Percentiles rank a stretch among this genome's conserved stretches.
Conservation (phyloP, 1,140 invertebrate species). For the Lithobius niger region DNA sequence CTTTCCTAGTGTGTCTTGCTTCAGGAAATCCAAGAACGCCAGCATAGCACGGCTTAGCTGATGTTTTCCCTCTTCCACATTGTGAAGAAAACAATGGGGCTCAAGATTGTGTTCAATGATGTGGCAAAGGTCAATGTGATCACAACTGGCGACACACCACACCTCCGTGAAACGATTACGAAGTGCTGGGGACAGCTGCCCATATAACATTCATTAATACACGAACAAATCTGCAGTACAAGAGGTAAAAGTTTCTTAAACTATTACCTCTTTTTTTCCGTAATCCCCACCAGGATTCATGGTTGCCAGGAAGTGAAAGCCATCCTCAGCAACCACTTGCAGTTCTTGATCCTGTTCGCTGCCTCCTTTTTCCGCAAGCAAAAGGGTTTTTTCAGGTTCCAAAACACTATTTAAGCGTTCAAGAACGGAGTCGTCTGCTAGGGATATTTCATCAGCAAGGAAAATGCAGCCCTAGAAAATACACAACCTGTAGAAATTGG, state of each 20-base stretch:
- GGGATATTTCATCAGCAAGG: conserved; percentile 95
- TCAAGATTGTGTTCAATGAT: conserved; percentile 72
- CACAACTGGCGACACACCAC: conserved; percentile 72
- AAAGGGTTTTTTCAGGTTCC: conserved; percentile 80
- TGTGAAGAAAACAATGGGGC: background rate
- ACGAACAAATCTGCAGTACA: no score
- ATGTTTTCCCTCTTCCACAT: background rate
- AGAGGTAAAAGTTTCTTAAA: background rate
- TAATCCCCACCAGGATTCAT: conserved; percentile 99
- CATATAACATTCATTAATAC: conserved; percentile 9
- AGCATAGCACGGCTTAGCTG: background rate
- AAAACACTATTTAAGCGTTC: conserved; percentile 89
- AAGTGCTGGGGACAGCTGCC: conserved; percentile 81
- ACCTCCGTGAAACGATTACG: conserved; percentile 98
- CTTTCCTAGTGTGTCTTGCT: background rate
- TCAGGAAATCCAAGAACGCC: background rate
- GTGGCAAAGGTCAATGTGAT: conserved; percentile 51
- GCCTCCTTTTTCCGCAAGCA: conserved; percentile 75
- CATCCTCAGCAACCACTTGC: conserved; percentile 53
- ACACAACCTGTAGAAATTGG: background rate
- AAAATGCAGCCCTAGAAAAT: conserved; percentile 50
- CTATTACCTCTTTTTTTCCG: conserved; percentile 84
- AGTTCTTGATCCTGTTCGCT: conserved; percentile 33
- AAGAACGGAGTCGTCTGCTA: conserved; percentile 96
- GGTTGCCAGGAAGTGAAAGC: conserved; percentile 88